These are phyloP conservation scores for Drosophila hamatofila DNA, from an alignment of 2,888 invertebrate genomes.

Conservation along the genomic window DNA sequence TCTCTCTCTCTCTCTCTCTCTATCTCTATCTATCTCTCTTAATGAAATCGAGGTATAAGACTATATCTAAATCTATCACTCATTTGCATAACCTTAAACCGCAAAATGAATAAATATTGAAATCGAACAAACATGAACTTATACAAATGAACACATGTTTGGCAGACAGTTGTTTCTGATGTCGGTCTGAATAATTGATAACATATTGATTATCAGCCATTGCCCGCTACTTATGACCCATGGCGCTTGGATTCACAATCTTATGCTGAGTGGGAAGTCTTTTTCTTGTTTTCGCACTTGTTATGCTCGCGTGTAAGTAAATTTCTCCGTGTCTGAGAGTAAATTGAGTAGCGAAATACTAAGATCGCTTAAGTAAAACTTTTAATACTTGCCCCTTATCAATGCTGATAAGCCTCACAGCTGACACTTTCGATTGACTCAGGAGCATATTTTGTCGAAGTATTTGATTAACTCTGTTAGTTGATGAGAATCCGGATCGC, in stretches of 20 bases:
- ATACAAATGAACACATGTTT: slow-evolving; percentile 5
- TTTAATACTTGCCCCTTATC: slow-evolving; percentile 49
- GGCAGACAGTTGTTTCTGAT: slow-evolving; percentile 12
- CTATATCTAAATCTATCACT: not conserved
- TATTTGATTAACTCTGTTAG: slow-evolving; percentile 54
- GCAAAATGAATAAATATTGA: not conserved
- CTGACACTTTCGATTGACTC: slow-evolving; percentile 2
- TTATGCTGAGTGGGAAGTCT: slow-evolving; percentile 34
- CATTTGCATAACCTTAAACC: not conserved
- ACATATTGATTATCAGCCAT: slow-evolving; percentile 54
- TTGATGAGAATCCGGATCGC: slow-evolving; percentile 42
- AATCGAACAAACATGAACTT: not conserved
- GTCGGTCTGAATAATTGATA: slow-evolving; percentile 34
- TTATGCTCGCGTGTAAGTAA: slow-evolving; percentile 7
- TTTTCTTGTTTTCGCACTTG: slow-evolving; percentile 42
- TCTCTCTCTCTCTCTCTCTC: not conserved
- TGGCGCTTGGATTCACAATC: slow-evolving; percentile 11
- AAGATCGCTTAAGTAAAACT: slow-evolving; percentile 16
- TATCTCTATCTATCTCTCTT: no score
- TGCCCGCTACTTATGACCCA: slow-evolving; percentile 55
- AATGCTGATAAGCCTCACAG: slow-evolving; percentile 28
- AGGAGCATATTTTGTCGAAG: slow-evolving; percentile 20
- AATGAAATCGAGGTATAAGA: not conserved
- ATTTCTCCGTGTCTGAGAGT: slow-evolving; percentile 7
- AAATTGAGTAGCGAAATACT: slow-evolving; percentile 10